Base-by-base conservation (phyloP, 2,888 invertebrate genomes). In the Apotomis turbidana region DNA sequence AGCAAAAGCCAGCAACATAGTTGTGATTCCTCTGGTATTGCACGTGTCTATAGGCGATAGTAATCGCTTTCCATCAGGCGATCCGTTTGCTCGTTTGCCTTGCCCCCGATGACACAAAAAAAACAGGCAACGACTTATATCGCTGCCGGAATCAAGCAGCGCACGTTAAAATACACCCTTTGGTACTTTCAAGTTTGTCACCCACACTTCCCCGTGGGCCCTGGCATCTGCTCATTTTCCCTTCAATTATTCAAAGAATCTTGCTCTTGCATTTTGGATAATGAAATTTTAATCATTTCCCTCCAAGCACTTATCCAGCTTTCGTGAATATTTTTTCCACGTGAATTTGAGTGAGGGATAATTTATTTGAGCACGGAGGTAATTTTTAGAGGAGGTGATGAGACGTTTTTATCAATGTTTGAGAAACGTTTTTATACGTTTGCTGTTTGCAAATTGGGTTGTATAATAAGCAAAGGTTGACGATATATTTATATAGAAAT, bases 281-380 rank as follows among this genome's bases (percentile, higher is more conserved):
- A 85, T 90, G 87, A 90, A 90, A 89, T 84, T 89, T 90, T 90
- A 88, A 90, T 88, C 83, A 87, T 85, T 83, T 79, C 76, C 80
- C 80, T 82, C 83, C 82, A 83, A 81, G 86, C 81, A 80, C 81
- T 84, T 83, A 79, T 81, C 80, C 80, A 76, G 74, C 75, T 77
- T 69, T 74, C 71, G 74, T 76, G 74, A 75, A 60, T 55, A 46
- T 62, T 67, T 68, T 66, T 55, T 68, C 66, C 66, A 38, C 38
- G 36, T 55, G 41, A n/a, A 27, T 61, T 60, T 60, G 57, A 68
- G 36, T 46, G 13, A 57, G 27, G 59, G 55, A 58, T 57, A 61
- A 62, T 67, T 71, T 57, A 68, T 68, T 62, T 51, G 36, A 5
- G 9, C 38, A 57, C n/a, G n/a, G n/a, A 38, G 55, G 60, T 71